Base-by-base conservation (phyloP, 2,113 vertebrate species). In the Corapipo altera region DNA sequence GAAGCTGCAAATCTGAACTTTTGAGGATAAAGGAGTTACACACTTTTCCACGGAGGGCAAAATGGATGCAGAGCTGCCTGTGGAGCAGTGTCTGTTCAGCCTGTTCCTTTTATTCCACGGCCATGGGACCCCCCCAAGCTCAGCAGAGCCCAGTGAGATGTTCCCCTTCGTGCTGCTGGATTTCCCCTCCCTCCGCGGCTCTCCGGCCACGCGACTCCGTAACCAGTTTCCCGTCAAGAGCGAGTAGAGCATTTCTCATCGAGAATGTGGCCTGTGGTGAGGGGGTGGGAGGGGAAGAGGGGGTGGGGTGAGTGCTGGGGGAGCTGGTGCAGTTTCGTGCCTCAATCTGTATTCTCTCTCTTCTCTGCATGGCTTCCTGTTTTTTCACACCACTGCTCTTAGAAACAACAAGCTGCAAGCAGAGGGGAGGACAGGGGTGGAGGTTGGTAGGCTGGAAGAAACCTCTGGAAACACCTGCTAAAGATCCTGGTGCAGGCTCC, bases 161-260 rank as follows among this genome's bases (percentile, higher is more conserved):
- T 49, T 91, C 70, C 77, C 82, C 85, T 67, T 33, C 2, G 0
- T 1, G 44, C 41, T 76, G 81, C 80, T 90, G 92, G 89, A 3
- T 87, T 97, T 95, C 96, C 96, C 96, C 96, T 92, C 79, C 65
- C 1, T 23, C 79, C 5, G 37, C 33, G 85, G 71, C 82, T 76
- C 90, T 79, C 72, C 7, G 74, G 91, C 84, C 74, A 17, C 15
- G 43, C 72, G 32, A 12, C 93, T 92, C 93, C 54, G 19, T 61
- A 89, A 86, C 91, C 95, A 2, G 72, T 96, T 97, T 97, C 96
- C 96, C 94, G 80, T 91, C 95, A 96, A 96, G 64, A 73, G 61
- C 76, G 6, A 64, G 32, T 3, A 2, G 27, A 59, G 86, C 11
- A 5, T 55, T 89, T 95, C 84, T 96, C 85, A 54, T 51, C 24